Percentiles rank a stretch among this genome's conserved stretches.
Conservation (phyloP, 2,888 invertebrate genomes). For the Drosophila mulleri region DNA sequence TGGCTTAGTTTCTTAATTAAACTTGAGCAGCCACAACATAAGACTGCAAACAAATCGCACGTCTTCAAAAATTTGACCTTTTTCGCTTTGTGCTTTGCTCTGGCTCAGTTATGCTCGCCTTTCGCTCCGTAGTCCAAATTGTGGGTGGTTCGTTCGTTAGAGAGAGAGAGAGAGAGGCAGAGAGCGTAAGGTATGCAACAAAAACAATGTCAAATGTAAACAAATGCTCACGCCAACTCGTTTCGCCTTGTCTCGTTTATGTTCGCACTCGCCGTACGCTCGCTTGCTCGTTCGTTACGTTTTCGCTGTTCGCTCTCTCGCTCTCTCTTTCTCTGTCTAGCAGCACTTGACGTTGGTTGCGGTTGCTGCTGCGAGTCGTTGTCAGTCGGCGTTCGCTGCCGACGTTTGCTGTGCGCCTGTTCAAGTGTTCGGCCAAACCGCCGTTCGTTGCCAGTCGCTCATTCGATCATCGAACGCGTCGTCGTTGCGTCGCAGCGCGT, state of each 20-base stretch:
- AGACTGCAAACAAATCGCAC: conserved; percentile 51
- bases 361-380: conserved; percentile 23
- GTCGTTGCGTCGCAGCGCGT: conserved; percentile 32
- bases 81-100: conserved; percentile 49
- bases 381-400: conserved; percentile 44
- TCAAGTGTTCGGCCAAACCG: conserved; percentile 77
- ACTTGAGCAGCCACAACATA: conserved; percentile 21
- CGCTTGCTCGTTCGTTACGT: conserved; percentile 44
- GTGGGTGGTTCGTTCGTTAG: conserved; percentile 39
- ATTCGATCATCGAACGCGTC: conserved; percentile 74
- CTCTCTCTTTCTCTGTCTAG: conserved; percentile 17
- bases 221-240: conserved; percentile 55
- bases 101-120: conserved; percentile 16
- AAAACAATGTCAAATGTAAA: conserved; percentile 67
- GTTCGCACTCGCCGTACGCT: conserved; percentile 46
- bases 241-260: conserved; percentile 44
- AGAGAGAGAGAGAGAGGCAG: conserved; percentile 13
- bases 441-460: conserved; percentile 74
- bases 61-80: conserved; percentile 75
- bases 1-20: conserved; percentile 72
- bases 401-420: conserved; percentile 66
- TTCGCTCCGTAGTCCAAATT: conserved; percentile 31
- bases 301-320: conserved; percentile 28
- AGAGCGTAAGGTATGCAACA: conserved; percentile 14
- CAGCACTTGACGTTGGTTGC: conserved; percentile 34